A percentile compares a stretch with the other conserved stretches of the same genome.
Evolutionary conservation across 2,888 invertebrate species (phyloP).

Genomic region (Auanema freiburgensis): DNA sequence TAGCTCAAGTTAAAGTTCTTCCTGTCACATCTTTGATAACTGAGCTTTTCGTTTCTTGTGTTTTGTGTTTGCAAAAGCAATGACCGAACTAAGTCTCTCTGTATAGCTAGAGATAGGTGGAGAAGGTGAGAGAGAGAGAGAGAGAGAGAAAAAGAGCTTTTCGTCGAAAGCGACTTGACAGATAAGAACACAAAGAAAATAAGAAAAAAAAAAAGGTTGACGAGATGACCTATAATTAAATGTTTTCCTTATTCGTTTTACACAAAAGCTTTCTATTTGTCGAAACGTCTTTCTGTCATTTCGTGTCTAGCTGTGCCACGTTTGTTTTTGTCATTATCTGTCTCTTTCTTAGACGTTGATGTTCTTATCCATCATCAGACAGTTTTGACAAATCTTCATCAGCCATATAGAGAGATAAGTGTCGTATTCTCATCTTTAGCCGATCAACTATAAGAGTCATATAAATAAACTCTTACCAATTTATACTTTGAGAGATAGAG

Average conservation of each 20-base stretch:
- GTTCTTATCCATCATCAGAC: constrained; percentile 4
- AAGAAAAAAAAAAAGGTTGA: neutral
- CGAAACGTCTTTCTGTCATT: too few relatives aligned
- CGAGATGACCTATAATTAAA: too few relatives aligned
- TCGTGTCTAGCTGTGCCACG: too few relatives aligned
- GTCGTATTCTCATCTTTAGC: too few relatives aligned
- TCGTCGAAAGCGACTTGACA: neutral
- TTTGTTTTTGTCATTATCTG: neutral
- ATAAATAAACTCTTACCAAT: too few relatives aligned
- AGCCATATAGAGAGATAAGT: neutral
- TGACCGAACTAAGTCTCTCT: too few relatives aligned
- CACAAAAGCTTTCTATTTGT: neutral
- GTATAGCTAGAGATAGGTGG: neutral
- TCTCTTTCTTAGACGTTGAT: neutral
- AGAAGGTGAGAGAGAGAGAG: neutral
- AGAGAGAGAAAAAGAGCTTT: neutral
- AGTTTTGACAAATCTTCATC: neutral
- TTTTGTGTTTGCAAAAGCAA: too few relatives aligned
- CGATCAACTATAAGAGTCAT: too few relatives aligned
- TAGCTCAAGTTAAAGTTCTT: neutral
- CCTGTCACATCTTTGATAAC: neutral
- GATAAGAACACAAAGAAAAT: neutral
- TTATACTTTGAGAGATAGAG: too few relatives aligned
- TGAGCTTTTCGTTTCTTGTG: neutral
- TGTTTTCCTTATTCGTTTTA: too few relatives aligned